Base-by-base conservation (phyloP, 2,888 invertebrate genomes). In the Hyles lineata region DNA sequence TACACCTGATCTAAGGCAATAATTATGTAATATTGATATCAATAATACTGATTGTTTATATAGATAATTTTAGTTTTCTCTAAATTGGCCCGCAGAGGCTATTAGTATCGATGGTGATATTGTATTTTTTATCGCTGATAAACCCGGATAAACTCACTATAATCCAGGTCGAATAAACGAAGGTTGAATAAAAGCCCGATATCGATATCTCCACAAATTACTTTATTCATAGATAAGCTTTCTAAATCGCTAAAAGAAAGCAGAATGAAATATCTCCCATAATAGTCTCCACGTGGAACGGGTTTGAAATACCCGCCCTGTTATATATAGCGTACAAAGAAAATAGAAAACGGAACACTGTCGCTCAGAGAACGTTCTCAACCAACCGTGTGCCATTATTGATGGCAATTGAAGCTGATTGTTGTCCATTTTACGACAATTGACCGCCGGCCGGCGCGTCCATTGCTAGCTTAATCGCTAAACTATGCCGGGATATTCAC, bases 331-430 rank as follows among this genome's bases (percentile, higher is more conserved):
- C 7, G 25, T 70, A 23, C 50, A 70, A 76, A 77, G 77, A 77
- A 75, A 77, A 77, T 82, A 81, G 78, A 82, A 80, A 80, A 82
- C 78, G 76, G 70, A 75, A 78, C 78, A 78, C 79, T 75, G 76
- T 74, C 43, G 11, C 11, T 3, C 77, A 84, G 80, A 83, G 83
- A 79, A 80, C 79, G 78, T 76, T 80, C 78, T 82, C 78, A 80
- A 79, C 83, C 81, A 82, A 85, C 83, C 83, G 88, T 87, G 87
- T 89, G 84, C 85, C 73, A 83, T 90, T 91, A 94, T 93, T 93
- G 94, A 88, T 85, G 86, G 81, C 91, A 94, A 94, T 94, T 94
- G 94, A 79, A 81, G 86, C 82, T 92, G 93, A 94, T 94, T 94
- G 94, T 87, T 81, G 88, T 76, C 89, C 88, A 93, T 92, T 94